Evolutionary conservation across 2,113 vertebrate genomes (phyloP), one percentile per base, ranked within the genome.

Genomic region (Arizona elegans): DNA sequence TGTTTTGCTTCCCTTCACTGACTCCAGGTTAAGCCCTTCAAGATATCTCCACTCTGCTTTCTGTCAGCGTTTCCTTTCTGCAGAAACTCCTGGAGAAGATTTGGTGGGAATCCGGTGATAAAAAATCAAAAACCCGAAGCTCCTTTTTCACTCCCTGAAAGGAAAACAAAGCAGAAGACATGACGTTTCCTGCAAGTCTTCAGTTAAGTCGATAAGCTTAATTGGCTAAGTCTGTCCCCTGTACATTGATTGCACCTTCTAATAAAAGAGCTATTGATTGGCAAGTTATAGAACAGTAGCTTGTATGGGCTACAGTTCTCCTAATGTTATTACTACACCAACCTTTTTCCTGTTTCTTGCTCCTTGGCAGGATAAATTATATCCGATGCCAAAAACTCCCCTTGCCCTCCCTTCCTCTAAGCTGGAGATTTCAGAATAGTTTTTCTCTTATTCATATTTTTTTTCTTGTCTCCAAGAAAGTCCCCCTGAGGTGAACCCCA

Each of bases 41-140:
- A 98, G 98, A 99, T 98, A 99, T 97, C 97, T 95, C 93, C 96
- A 95, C 97, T 97, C 99, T 99, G 99, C 97, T 99, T 98, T 99
- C 97, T 98, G 97, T 99, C 98, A 99, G 96, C 3, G 56, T 96
- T 97, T 98, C 97, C 96, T 98, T 97, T 97, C 96, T 96, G 50
- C 93, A 97, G 96, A 96, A 97, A 97, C 97, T 98, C 96, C 90
- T 92, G 97, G 97, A 97, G 97, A 96, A 94, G 97, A 96, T 96
- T 96, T 95, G 98, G 98, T 99, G 98, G 98, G 99, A 99, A 99
- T 98, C 97, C 96, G 95, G 97, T 97, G 98, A 98, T 98, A 98
- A 97, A 97, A 26, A 87, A 97, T 97, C 58, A 96, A 96, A 93
- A 7, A 21, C 56, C 56, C 91, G 95, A 93, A 96, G 93, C 96